phyloP scores from a whole-genome alignment of 2,888 invertebrate species.

The Cosmia trapezina region DNA sequence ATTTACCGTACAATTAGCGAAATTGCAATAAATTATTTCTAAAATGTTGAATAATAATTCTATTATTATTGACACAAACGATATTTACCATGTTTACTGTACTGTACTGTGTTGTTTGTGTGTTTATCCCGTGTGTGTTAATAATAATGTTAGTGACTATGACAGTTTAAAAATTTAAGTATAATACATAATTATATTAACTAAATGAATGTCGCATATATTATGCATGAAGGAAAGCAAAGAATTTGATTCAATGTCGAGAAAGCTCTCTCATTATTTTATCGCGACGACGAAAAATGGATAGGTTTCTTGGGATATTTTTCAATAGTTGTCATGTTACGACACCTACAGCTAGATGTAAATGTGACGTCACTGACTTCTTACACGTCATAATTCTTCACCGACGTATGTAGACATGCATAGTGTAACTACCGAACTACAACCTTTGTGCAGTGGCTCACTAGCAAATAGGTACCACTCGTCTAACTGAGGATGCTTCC shows the following conservation, averaged over 20 bases:
- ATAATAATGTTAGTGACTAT: no score
- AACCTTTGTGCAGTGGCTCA: no score
- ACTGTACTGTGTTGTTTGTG: no score
- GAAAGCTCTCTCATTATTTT: conserved; percentile 21
- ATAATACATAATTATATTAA: conserved; percentile 18
- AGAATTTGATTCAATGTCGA: conserved; percentile 26
- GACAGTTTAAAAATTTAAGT: no score
- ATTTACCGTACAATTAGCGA: background rate
- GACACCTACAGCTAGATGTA: background rate
- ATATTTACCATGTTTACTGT: no score
- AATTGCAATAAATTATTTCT: conserved; percentile 8
- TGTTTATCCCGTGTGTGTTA: no score
- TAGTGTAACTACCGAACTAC: no score
- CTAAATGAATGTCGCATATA: conserved; percentile 35
- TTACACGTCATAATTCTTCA: background rate
- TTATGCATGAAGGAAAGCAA: conserved; percentile 52
- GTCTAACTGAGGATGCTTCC: background rate
- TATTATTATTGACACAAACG: no score
- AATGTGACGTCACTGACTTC: background rate
- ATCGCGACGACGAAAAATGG: background rate
- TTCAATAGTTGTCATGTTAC: conserved; percentile 15
- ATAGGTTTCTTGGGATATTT: conserved; percentile 10
- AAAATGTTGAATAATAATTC: conserved; percentile 6
- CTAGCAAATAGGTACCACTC: background rate
- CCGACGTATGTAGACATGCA: background rate